Evolutionary conservation across 2,113 vertebrate species (phyloP).

Genomic region (Panthera uncia): DNA sequence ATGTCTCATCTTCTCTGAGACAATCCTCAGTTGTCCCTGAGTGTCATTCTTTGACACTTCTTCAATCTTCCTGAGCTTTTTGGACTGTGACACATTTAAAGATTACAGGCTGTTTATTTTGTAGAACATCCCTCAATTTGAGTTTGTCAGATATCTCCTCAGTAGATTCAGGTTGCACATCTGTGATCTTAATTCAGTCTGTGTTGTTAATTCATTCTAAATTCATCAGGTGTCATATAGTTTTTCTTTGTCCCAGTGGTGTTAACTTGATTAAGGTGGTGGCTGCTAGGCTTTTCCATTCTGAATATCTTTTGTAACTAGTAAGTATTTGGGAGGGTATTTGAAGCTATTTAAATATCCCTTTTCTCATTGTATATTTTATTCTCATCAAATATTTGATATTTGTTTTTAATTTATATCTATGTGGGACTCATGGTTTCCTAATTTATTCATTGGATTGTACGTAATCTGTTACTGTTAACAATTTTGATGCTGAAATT

Average conservation of each 20-base stretch:
- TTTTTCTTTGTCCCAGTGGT: background rate
- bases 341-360: background rate
- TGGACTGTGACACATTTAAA: background rate
- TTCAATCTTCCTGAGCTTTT: background rate
- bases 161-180: background rate
- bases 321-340: background rate
- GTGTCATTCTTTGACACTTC: background rate
- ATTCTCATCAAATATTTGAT: background rate
- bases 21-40: background rate
- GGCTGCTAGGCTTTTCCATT: background rate
- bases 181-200: background rate
- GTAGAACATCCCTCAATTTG: background rate
- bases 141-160: background rate
- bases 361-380: background rate
- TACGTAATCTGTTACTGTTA: background rate
- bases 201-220: background rate
- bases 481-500: background rate
- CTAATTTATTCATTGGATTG: background rate
- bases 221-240: background rate
- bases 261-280: background rate
- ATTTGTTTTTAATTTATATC: background rate
- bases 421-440: background rate
- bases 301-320: background rate
- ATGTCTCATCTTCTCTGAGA: background rate
- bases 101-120: background rate